Evolutionary conservation across 2,888 invertebrate species (phyloP), one percentile per base, ranked within the genome.

Genomic region (Danaus chrysippus): DNA sequence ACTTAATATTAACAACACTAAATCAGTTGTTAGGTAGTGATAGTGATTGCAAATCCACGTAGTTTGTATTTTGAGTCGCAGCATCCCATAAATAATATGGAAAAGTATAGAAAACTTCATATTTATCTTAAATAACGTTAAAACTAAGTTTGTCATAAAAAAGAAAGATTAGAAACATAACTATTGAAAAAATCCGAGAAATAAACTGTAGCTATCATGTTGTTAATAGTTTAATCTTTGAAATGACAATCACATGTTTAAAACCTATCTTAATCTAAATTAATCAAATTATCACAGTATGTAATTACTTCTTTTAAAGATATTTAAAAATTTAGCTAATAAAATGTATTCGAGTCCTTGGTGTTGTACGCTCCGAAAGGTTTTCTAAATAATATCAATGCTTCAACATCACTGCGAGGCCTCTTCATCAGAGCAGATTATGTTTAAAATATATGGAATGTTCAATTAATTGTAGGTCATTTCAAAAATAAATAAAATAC

Each of bases 1-100:
- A 87, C 90, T 89, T 89, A 90, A 83, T 65, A 76, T 82, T 87
- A 86, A 86, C 79, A 79, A 81, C 76, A 55, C 63, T 79, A 84
- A 75, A 74, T 86, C 79, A 86, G 81, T 87, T 84, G 78, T 78
- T 87, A 83, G 83, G 83, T 80, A 83, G 86, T 83, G 86, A 66
- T 75, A 72, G 68, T 71, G 73, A 71, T 68, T 77, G 82, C 82
- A 80, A 83, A 83, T 81, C 77, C 75, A 81, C 82, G 81, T 81
- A 82, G 80, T 73, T 59, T 34, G 23, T 34, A 5, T 41, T 53
- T 63, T 53, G 42, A 43, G 17, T 44, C 41, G 10, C 9, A 19
- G 42, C 13, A 19, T 13, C 43, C 13, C 10, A n/a, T 3, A 13
- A 17, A 17, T 44, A 43, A 43, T 12, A 19, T 17, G 43, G 13